Evolutionary conservation across 2,797 vertebrate species (phyloP).

Genomic region (Sylvia borin): DNA sequence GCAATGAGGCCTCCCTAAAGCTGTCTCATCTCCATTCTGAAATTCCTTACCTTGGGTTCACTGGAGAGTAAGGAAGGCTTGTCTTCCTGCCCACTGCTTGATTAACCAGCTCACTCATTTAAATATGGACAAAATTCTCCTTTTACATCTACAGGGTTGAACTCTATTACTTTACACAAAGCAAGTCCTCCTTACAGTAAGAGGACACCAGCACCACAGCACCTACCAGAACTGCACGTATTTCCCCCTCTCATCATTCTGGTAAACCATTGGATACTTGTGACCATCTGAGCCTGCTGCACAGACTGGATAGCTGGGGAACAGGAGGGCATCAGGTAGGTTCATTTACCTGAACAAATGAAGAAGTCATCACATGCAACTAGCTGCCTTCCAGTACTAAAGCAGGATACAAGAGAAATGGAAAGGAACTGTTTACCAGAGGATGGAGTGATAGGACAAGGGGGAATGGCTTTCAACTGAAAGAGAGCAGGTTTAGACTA

Average conservation of each 20-base stretch:
- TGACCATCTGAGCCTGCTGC: background rate
- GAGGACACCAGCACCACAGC: background rate
- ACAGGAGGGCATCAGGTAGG: background rate
- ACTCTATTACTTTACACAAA: background rate
- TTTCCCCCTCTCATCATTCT: background rate
- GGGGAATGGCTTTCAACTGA: background rate
- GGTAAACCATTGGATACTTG: background rate
- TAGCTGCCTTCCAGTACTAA: background rate
- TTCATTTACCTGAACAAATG: background rate
- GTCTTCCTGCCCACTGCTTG: background rate
- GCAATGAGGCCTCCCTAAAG: background rate
- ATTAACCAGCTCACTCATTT: background rate
- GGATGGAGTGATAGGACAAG: background rate
- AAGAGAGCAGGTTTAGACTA: background rate
- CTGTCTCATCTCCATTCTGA: background rate
- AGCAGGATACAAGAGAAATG: no score
- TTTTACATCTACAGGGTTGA: background rate
- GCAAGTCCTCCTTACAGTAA: background rate
- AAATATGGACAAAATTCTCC: background rate
- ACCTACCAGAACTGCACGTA: background rate
- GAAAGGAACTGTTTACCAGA: background rate
- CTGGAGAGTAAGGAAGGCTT: background rate
- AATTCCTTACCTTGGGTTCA: background rate
- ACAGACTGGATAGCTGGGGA: background rate
- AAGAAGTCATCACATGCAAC: background rate